phyloP scores from a whole-genome alignment of 2,888 invertebrate genomes.

The Andrena minutula region DNA sequence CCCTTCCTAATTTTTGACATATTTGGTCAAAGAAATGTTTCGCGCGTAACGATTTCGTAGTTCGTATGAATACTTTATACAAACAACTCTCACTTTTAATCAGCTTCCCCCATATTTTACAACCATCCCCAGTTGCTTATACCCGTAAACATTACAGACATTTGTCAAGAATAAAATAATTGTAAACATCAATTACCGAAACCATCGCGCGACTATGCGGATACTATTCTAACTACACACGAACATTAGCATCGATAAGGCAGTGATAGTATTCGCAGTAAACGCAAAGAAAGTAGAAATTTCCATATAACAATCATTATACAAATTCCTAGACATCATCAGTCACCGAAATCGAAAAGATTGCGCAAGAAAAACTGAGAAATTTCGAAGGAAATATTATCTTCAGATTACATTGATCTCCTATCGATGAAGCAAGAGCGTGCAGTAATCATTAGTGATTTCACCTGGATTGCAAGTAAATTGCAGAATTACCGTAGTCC shows the following conservation, averaged over 20 bases:
- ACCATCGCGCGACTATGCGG: not conserved
- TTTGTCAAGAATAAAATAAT: not conserved
- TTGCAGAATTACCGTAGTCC: not conserved
- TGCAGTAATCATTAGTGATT: not conserved
- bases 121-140: not conserved
- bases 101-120: not conserved
- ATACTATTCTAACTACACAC: not conserved
- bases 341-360: not conserved
- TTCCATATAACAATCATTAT: not conserved
- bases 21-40: not conserved
- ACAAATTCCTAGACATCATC: not conserved
- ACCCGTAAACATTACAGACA: not conserved
- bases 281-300: not conserved
- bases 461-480: not conserved
- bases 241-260: conserved; percentile 10
- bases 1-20: conserved; percentile 54
- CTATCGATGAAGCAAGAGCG: not conserved
- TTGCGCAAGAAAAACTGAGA: not conserved
- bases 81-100: not conserved
- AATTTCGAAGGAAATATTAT: not conserved
- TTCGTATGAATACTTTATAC: not conserved
- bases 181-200: not conserved
- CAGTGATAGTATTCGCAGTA: conserved; percentile 5
- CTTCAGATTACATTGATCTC: not conserved
- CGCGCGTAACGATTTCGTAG: conserved; percentile 8